Percentiles rank a stretch among this genome's conserved stretches.
These are phyloP conservation scores for Galeopterus variegatus DNA, from an alignment of 2,113 vertebrate genomes.

Conservation along the genomic window DNA sequence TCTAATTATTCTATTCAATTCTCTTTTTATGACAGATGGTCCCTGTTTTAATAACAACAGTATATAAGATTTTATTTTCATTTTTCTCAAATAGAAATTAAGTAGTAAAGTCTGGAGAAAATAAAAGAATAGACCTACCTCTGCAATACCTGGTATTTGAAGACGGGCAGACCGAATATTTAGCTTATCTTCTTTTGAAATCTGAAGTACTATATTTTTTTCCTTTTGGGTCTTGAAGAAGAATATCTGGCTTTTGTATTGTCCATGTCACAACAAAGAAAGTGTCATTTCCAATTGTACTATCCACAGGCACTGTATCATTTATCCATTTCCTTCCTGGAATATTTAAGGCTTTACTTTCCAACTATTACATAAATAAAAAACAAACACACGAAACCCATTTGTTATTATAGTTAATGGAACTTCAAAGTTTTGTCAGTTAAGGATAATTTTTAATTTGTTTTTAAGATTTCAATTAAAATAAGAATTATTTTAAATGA, in stretches of 20 bases:
- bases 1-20: background rate
- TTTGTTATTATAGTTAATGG: slow-evolving; percentile 37
- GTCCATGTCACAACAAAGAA: slow-evolving; percentile 87
- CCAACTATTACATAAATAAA: slow-evolving; percentile 81
- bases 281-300: slow-evolving; percentile 88
- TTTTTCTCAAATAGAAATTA: background rate
- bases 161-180: slow-evolving; percentile 73
- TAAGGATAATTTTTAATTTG: slow-evolving; percentile 39
- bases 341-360: slow-evolving; percentile 81
- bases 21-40: background rate
- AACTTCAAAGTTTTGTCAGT: slow-evolving; percentile 25
- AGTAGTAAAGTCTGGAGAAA: background rate
- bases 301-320: slow-evolving; percentile 85
- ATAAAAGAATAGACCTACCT: slow-evolving; percentile 83
- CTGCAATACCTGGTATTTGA: slow-evolving; percentile 85
- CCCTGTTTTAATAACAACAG: background rate
- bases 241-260: slow-evolving; percentile 61
- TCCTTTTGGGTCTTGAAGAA: slow-evolving; percentile 85
- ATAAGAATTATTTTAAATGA: background rate
- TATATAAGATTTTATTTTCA: background rate
- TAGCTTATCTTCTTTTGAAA: slow-evolving; percentile 72
- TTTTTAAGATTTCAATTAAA: slow-evolving; percentile 52
- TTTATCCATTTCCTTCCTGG: slow-evolving; percentile 74
- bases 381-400: slow-evolving; percentile 24
- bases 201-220: slow-evolving; percentile 70